Percentiles rank a stretch among this genome's conserved stretches.
These are phyloP conservation scores for Pomacea maculata DNA, from an alignment of 1,140 invertebrate species.

Conservation along the genomic window DNA sequence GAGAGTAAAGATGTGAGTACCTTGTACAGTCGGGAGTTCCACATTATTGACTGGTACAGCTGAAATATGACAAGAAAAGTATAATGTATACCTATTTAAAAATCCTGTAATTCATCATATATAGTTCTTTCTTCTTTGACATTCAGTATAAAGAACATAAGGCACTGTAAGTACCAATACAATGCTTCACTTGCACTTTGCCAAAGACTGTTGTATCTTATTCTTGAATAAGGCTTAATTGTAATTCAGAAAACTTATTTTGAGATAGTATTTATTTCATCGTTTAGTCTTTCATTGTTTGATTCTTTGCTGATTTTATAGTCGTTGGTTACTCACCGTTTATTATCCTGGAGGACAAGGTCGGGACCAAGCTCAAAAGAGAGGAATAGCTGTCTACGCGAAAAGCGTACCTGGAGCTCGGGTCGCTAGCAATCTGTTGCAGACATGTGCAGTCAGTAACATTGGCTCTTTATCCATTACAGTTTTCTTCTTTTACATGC, in stretches of 20 bases:
- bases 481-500: background rate
- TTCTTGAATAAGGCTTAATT: too few relatives aligned
- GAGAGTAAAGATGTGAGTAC: too few relatives aligned
- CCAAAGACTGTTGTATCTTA: too few relatives aligned
- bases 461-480: too few relatives aligned
- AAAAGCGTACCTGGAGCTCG: slow-evolving; percentile 42
- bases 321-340: slow-evolving; percentile 26
- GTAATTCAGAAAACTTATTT: too few relatives aligned
- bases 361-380: slow-evolving; percentile 35
- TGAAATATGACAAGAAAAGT: background rate
- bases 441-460: background rate
- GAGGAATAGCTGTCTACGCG: slow-evolving; percentile 47
- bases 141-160: background rate
- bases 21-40: background rate
- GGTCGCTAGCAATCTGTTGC: slow-evolving; percentile 38
- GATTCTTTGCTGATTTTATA: background rate
- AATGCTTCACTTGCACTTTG: background rate
- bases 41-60: background rate
- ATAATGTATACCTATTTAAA: too few relatives aligned
- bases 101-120: too few relatives aligned
- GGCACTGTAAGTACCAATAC: background rate
- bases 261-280: too few relatives aligned
- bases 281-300: background rate
- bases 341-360: slow-evolving; percentile 39
- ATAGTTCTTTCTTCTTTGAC: too few relatives aligned